phyloP scores from a whole-genome alignment of 2,888 invertebrate genomes.

The Galerucella pusilla region DNA sequence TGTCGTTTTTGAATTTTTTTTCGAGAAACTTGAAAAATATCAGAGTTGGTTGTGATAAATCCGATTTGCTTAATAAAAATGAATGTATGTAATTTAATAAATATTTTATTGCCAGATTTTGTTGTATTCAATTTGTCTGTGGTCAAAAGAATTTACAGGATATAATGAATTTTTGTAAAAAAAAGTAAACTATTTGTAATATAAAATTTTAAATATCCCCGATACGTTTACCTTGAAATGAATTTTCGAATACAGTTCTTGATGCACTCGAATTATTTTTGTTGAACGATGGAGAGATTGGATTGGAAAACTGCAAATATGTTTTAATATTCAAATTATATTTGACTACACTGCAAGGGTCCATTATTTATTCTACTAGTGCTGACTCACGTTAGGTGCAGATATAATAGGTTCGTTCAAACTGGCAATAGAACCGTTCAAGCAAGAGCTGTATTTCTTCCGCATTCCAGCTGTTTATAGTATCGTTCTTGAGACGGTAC shows the following conservation, averaged over 20 bases:
- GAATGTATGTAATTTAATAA: conserved; percentile 16
- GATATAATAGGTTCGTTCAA: no score
- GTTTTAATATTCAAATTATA: no score
- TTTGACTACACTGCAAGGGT: no score
- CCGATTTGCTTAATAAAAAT: conserved; percentile 16
- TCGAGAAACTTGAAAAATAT: conserved; percentile 24
- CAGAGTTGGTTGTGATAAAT: conserved; percentile 33
- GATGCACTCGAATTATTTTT: neutral
- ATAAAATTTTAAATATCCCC: neutral
- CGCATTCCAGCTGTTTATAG: no score
- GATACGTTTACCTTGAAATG: neutral
- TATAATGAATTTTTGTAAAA: neutral
- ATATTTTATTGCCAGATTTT: conserved; percentile 10
- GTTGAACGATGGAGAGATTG: neutral
- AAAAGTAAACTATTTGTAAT: neutral
- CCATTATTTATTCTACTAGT: no score
- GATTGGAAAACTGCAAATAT: no score
- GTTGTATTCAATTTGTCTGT: conserved; percentile 1
- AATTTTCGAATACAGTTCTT: neutral
- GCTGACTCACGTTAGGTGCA: no score
- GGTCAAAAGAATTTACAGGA: conserved; percentile 3
- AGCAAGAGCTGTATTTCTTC: no score
- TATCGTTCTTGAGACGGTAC: no score
- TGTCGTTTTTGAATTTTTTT: conserved; percentile 7
- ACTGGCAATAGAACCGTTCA: no score